Evolutionary conservation across 2,888 invertebrate species (phyloP).

Genomic region (Luperina nickerlii): DNA sequence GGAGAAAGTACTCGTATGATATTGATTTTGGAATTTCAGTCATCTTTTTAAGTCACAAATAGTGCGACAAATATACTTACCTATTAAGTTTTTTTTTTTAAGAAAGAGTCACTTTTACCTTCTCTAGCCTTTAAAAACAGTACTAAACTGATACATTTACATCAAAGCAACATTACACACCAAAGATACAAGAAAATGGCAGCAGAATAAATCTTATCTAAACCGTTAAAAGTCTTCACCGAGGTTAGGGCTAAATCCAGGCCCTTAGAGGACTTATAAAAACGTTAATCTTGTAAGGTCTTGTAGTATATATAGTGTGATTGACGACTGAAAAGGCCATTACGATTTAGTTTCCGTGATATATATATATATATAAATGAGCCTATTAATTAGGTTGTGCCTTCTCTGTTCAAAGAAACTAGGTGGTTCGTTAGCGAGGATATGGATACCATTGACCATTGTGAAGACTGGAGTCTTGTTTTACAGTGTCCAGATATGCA

Average conservation of each 20-base stretch:
- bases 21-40: not conserved
- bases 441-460: conserved; percentile 13
- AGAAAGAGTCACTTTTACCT: not conserved
- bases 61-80: not conserved
- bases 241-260: conserved; percentile 38
- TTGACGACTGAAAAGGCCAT: conserved; percentile 6
- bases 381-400: conserved; percentile 14
- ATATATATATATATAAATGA: conserved; percentile 6
- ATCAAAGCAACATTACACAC: not conserved
- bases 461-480: not conserved
- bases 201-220: conserved; percentile 45
- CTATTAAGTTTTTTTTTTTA: not conserved
- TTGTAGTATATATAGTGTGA: conserved; percentile 8
- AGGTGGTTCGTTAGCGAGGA: conserved; percentile 12
- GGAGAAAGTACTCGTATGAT: not conserved
- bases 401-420: conserved; percentile 17
- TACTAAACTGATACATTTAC: not conserved
- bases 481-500: not conserved
- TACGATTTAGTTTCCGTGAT: conserved; percentile 11
- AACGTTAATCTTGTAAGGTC: conserved; percentile 47
- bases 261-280: conserved; percentile 48
- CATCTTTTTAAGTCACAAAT: not conserved
- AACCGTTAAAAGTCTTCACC: conserved; percentile 37
- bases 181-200: conserved; percentile 6
- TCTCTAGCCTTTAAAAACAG: not conserved